Evolutionary conservation across 2,888 invertebrate species (phyloP).

Genomic region (Rotaria sp.): DNA sequence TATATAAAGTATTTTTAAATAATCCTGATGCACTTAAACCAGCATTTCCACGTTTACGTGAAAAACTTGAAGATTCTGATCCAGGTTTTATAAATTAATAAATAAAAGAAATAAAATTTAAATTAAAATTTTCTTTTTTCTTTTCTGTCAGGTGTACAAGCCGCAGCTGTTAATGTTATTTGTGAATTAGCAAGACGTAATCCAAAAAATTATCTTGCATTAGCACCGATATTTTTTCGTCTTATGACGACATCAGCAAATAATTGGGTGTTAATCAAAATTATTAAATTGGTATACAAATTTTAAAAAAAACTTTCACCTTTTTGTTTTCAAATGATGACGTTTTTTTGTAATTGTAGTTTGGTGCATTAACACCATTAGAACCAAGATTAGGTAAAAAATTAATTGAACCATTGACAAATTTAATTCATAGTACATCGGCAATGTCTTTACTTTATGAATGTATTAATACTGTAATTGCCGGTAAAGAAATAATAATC

Average conservation of each 20-base stretch:
- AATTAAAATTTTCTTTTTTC: not conserved
- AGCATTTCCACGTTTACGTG: slow-evolving; percentile 94
- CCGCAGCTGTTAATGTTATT: slow-evolving; percentile 97
- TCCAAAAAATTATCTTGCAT: slow-evolving; percentile 93
- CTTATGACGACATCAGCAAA: slow-evolving; percentile 99
- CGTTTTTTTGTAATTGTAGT: slow-evolving; percentile 62
- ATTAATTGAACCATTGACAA: slow-evolving; percentile 99
- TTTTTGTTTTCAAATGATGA: slow-evolving; percentile 10
- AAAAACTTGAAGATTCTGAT: slow-evolving; percentile 96
- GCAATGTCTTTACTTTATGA: slow-evolving; percentile 26
- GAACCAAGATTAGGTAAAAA: slow-evolving; percentile 99
- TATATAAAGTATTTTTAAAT: slow-evolving; percentile 98
- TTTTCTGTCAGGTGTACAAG: slow-evolving; percentile 72
- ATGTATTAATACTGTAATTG: slow-evolving; percentile 83
- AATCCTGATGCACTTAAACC: slow-evolving; percentile 95
- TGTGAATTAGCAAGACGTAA: slow-evolving; percentile 98
- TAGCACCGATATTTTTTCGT: slow-evolving; percentile 98
- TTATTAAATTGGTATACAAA: slow-evolving; percentile 81
- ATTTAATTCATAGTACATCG: slow-evolving; percentile 51
- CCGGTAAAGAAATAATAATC: slow-evolving; percentile 54
- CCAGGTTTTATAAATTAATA: slow-evolving; percentile 62
- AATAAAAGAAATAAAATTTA: not conserved
- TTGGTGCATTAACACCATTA: slow-evolving; percentile 99
- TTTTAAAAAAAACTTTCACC: not conserved
- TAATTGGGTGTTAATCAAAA: slow-evolving; percentile 99